Conservation (phyloP, 2,113 vertebrate species). For the Chiloscyllium plagiosum region DNA sequence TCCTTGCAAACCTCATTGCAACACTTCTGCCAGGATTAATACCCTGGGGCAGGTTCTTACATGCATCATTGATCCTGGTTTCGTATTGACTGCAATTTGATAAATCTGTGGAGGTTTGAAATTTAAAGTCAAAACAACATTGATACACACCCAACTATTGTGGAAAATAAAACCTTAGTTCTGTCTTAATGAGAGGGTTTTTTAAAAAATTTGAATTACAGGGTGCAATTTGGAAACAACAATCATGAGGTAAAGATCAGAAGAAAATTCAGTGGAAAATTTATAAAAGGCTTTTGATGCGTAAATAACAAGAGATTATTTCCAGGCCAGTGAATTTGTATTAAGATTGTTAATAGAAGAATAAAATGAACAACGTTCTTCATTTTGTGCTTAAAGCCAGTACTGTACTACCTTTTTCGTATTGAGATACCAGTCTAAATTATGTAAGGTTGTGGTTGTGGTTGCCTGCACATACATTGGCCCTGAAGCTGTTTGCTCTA, state of each 20-base stretch:
- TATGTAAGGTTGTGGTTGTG: too few species aligned
- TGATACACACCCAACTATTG: background rate
- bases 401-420: too few species aligned
- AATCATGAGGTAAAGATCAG: background rate
- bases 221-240: background rate
- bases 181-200: background rate
- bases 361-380: background rate
- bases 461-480: too few species aligned
- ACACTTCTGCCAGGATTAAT: background rate
- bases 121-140: constrained; percentile 16
- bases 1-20: background rate
- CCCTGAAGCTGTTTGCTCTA: too few species aligned
- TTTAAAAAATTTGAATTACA: background rate
- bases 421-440: too few species aligned
- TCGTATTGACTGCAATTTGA: background rate
- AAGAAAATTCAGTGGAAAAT: background rate
- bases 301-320: background rate
- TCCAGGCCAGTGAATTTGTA: background rate
- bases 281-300: background rate
- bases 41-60: background rate
- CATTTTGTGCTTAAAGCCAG: background rate
- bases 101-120: constrained; percentile 16
- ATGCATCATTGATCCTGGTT: background rate
- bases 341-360: background rate
- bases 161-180: background rate